phyloP scores from a whole-genome alignment of 1,140 invertebrate genomes.

The Procambarus clarkii region DNA sequence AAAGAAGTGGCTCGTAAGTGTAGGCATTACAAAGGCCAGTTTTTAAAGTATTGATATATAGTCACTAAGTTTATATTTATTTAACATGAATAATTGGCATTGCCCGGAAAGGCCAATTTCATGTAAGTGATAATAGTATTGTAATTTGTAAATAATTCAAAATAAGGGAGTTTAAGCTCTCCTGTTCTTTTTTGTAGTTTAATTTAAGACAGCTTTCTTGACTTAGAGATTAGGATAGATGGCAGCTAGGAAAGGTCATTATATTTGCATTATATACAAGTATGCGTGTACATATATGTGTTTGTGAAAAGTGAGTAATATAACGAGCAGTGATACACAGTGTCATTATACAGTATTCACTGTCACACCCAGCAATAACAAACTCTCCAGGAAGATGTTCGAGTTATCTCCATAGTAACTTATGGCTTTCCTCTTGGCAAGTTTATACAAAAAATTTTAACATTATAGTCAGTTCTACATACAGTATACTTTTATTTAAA shows the following conservation, averaged over 20 bases:
- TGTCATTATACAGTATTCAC: not conserved
- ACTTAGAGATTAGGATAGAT: not conserved
- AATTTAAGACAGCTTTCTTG: not conserved
- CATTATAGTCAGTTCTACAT: not conserved
- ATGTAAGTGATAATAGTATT: slow-evolving; percentile 12
- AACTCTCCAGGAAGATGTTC: not conserved
- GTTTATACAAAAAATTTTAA: not conserved
- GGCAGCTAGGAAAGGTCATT: not conserved
- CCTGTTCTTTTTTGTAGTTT: not conserved
- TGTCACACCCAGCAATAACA: not conserved
- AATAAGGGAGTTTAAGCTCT: not conserved
- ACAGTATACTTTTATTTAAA: not conserved
- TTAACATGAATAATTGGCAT: not conserved
- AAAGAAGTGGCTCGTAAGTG: not conserved
- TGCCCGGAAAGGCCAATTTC: not conserved
- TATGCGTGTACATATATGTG: not conserved
- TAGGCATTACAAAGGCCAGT: slow-evolving; percentile 13
- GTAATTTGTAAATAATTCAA: slow-evolving; percentile 9
- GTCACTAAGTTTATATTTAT: not conserved
- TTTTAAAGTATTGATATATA: slow-evolving; percentile 1
- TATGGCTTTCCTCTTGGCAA: not conserved
- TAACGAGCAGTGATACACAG: not conserved
- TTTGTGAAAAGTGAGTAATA: not conserved
- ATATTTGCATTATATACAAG: not conserved
- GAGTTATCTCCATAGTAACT: not conserved